Percentiles rank a stretch among this genome's conserved stretches.
These are phyloP conservation scores for Liodrosophila aerea DNA, from an alignment of 2,888 invertebrate species.

Conservation along the genomic window DNA sequence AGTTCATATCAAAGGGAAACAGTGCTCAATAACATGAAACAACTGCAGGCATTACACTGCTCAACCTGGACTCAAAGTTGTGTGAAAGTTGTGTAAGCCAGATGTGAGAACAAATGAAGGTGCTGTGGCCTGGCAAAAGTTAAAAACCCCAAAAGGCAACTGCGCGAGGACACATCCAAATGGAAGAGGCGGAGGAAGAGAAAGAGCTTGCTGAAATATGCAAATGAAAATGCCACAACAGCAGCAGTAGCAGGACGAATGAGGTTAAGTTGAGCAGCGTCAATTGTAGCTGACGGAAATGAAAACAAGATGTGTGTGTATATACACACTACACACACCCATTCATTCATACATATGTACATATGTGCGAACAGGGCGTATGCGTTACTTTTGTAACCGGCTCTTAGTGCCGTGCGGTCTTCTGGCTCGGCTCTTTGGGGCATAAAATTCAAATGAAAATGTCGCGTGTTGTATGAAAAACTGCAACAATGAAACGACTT, in stretches of 20 bases:
- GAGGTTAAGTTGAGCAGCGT: constrained; percentile 77
- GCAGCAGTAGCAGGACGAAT: constrained; percentile 52
- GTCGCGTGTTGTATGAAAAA: constrained; percentile 64
- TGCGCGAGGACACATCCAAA: constrained; percentile 35
- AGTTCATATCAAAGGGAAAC: not conserved
- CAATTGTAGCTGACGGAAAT: constrained; percentile 78
- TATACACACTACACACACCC: no score
- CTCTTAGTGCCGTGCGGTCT: constrained; percentile 28
- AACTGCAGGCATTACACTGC: constrained; percentile 18
- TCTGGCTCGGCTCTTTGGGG: constrained; percentile 66
- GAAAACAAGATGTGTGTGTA: constrained; percentile 69
- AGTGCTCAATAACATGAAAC: constrained; percentile 13
- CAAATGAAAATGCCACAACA: constrained; percentile 66
- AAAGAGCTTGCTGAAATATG: constrained; percentile 58
- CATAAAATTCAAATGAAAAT: constrained; percentile 78
- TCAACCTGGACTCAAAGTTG: constrained; percentile 28
- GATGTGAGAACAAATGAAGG: constrained; percentile 42
- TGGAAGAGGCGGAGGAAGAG: constrained; percentile 30
- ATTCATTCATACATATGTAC: not conserved
- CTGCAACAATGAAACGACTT: constrained; percentile 63
- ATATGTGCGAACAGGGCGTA: constrained; percentile 36
- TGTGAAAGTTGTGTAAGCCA: constrained; percentile 26
- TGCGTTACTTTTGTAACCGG: constrained; percentile 63
- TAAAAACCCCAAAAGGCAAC: constrained; percentile 58
- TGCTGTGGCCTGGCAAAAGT: constrained; percentile 66